Percentiles rank a stretch among this genome's conserved stretches.
These are phyloP conservation scores for Tenthredo distinguenda DNA, from an alignment of 2,888 invertebrate species.

Conservation along the genomic window DNA sequence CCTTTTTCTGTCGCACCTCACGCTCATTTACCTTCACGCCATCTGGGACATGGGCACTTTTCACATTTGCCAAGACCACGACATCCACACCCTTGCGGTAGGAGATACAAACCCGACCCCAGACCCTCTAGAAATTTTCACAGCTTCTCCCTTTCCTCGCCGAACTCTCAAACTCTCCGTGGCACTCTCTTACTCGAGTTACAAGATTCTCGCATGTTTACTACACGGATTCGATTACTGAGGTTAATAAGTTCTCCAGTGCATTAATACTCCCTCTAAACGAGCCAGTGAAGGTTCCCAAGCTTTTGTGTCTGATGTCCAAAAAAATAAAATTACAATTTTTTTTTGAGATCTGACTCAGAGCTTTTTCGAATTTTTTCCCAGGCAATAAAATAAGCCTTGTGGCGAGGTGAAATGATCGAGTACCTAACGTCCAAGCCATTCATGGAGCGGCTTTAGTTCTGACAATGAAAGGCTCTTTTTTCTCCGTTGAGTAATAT, in stretches of 20 bases:
- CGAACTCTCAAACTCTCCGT: conserved; percentile 52
- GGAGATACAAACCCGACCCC: conserved; percentile 51
- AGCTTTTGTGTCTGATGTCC: neutral
- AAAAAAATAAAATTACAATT: neutral
- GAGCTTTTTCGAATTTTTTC: neutral
- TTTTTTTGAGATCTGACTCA: neutral
- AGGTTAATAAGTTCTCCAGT: neutral
- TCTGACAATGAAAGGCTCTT: neutral
- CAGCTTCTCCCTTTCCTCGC: conserved; percentile 48
- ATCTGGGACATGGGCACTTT: conserved; percentile 72
- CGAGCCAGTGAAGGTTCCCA: neutral
- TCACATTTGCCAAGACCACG: conserved; percentile 73
- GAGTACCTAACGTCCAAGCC: neutral
- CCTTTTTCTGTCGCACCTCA: conserved; percentile 71
- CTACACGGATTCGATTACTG: conserved; percentile 31
- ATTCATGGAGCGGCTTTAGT: neutral
- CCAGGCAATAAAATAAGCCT: conserved; percentile 10
- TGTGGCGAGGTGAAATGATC: neutral
- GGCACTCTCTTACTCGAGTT: conserved; percentile 31
- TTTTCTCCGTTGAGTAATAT: neutral
- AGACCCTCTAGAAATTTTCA: neutral
- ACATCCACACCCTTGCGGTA: conserved; percentile 74
- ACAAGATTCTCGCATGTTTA: neutral
- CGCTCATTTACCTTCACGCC: conserved; percentile 69
- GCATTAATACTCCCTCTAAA: neutral